Percentiles rank a stretch among this genome's conserved stretches.
These are phyloP conservation scores for Ornithorhynchus anatinus DNA, from an alignment of 2,113 vertebrate genomes.

Conservation along the genomic window DNA sequence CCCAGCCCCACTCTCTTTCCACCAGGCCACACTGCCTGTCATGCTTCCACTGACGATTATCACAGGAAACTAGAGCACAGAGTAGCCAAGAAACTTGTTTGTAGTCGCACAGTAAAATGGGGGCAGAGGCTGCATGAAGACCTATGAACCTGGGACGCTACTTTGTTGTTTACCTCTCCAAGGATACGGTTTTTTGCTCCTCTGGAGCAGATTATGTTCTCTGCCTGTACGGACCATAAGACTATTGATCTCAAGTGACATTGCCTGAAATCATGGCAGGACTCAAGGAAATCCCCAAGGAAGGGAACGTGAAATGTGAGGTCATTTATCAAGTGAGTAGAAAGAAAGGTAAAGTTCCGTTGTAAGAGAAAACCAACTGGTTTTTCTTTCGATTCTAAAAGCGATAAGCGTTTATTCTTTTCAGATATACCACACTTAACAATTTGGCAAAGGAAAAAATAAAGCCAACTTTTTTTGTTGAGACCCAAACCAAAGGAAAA, in stretches of 20 bases:
- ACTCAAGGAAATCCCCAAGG: background rate
- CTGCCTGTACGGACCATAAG: slow-evolving; percentile 1
- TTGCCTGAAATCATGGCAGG: slow-evolving; percentile 10
- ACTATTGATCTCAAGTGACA: slow-evolving; percentile 9
- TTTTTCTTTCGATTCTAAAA: too few relatives aligned
- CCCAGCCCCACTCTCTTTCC: too few relatives aligned
- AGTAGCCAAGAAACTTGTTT: background rate
- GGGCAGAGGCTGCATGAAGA: background rate
- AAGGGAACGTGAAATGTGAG: background rate
- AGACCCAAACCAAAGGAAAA: too few relatives aligned
- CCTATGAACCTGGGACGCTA: background rate
- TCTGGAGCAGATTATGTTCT: slow-evolving; percentile 15
- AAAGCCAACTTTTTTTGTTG: too few relatives aligned
- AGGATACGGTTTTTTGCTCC: too few relatives aligned
- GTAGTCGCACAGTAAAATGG: background rate
- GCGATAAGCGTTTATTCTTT: too few relatives aligned
- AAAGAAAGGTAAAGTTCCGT: background rate
- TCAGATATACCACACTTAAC: too few relatives aligned
- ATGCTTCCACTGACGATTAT: background rate
- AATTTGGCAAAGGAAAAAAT: too few relatives aligned
- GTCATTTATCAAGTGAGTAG: background rate
- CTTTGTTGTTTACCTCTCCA: too few relatives aligned
- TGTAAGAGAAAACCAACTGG: background rate
- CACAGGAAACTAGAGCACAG: slow-evolving; percentile 1
- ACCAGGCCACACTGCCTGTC: background rate